phyloP scores from a whole-genome alignment of 2,797 vertebrate species.

The Paratrypauchen microcephalus region DNA sequence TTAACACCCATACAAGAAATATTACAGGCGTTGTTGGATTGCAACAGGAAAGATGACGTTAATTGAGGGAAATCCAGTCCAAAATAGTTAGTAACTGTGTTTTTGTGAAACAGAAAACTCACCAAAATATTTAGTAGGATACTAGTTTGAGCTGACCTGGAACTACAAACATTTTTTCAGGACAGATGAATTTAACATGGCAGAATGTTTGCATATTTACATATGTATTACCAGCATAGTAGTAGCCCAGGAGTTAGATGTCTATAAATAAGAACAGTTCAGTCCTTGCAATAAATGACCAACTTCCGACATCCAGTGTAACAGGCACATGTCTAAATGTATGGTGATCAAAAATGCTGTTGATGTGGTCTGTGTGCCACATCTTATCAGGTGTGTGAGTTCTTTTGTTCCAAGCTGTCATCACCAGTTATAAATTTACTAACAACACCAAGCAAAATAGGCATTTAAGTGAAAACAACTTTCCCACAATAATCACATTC shows the following conservation, averaged over 20 bases:
- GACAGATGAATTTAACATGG: background rate
- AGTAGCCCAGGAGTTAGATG: background rate
- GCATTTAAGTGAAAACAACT: background rate
- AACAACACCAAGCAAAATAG: background rate
- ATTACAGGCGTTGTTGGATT: conserved; percentile 19
- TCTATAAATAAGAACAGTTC: background rate
- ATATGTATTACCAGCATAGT: background rate
- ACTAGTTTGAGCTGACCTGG: background rate
- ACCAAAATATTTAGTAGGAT: background rate
- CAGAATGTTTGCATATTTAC: background rate
- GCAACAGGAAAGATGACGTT: conserved; percentile 7
- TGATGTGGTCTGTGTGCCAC: background rate
- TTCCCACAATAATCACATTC: conserved; percentile 1
- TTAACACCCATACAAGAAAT: conserved; percentile 26
- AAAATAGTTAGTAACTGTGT: background rate
- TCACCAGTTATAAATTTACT: background rate
- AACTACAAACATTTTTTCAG: background rate
- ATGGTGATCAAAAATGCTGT: background rate
- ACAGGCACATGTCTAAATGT: background rate
- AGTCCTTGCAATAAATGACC: background rate
- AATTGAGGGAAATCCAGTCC: background rate
- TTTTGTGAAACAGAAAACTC: background rate
- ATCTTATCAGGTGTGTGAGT: background rate
- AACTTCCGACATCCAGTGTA: too few relatives aligned
- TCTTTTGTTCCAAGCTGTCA: background rate